Evolutionary conservation across 1,140 invertebrate species (phyloP), one percentile per base, ranked within the genome.

Genomic region (Caenorhabditis latens): DNA sequence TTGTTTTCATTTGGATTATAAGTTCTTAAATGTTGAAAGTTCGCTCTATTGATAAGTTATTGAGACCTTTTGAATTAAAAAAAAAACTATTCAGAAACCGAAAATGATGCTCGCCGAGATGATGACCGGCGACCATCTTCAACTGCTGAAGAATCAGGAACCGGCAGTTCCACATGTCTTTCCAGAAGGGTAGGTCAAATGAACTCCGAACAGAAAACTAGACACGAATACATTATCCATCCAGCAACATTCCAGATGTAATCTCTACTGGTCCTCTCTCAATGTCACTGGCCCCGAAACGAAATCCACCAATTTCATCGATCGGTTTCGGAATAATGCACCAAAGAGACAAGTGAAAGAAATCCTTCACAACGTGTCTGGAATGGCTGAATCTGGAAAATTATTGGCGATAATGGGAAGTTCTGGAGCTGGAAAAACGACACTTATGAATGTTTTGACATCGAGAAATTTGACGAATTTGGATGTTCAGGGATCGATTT

Each of bases 371-470:
- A 87, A 87, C 55, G 86, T 97, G 4, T 95, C 94, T 88, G 97
- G 97, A 13, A 94, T 96, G 2, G 96, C 96, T 0, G 95, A 95
- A 92, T 96, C 97, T 7, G 97, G 97, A 5, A 96, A 97, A 92
- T 93, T 98, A 40, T 92, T 98, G 84, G 96, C 97, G 4, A 95
- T 98, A 40, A 96, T 99, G 95, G 97, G 97, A 5, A 96, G 96
- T 50, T 89, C 96, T 42, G 97, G 97, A 0, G 96, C 97, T 0
- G 97, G 98, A 7, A 99, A 99, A 94, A 98, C 97, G 0, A 98
- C 97, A 0, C 94, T 99, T 0, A 93, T 99, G 57, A 99, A 99
- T 93, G 95, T 96, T 0, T 91, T 99, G 48, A 98, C 96, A 2
- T 96, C 96, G 92, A 94, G 96, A 6, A 94, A 94, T 89, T 95